A percentile compares a stretch with the other conserved stretches of the same genome.
Conservation (phyloP, 2,797 vertebrate species). For the Bradypus variegatus region DNA sequence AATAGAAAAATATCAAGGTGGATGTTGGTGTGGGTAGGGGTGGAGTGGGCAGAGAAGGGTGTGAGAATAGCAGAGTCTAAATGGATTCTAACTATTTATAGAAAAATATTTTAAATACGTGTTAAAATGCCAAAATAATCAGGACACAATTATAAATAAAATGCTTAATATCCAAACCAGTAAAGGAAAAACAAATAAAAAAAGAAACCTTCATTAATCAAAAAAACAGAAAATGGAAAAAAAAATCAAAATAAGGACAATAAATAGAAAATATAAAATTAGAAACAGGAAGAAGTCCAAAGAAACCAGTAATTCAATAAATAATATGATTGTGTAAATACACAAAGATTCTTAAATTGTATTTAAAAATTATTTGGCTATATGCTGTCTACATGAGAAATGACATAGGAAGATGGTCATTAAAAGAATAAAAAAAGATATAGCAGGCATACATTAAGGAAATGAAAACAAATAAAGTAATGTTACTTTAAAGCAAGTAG, state of each 20-base stretch:
- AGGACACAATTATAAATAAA: not conserved
- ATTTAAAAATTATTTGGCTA: not conserved
- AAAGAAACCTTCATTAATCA: not conserved
- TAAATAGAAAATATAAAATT: not conserved
- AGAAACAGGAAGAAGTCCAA: not conserved
- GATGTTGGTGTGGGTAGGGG: not conserved
- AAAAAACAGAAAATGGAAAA: not conserved
- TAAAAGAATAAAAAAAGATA: not conserved
- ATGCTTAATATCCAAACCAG: not conserved
- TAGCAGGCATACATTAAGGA: not conserved
- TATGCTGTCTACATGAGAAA: not conserved
- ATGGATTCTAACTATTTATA: not conserved
- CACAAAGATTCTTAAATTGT: not conserved
- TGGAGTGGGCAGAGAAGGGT: not conserved
- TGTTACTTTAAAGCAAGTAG: not conserved
- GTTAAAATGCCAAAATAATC: not conserved
- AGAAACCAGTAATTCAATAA: not conserved
- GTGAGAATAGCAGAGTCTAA: not conserved
- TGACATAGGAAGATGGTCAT: not conserved
- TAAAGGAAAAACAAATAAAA: not conserved
- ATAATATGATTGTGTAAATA: not conserved
- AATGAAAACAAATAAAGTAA: not conserved
- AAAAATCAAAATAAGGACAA: not conserved
- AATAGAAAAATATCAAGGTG: not conserved
- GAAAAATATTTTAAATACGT: not conserved